These are phyloP conservation scores for Thalpophila matura DNA, from an alignment of 2,888 invertebrate genomes.

Conservation along the genomic window DNA sequence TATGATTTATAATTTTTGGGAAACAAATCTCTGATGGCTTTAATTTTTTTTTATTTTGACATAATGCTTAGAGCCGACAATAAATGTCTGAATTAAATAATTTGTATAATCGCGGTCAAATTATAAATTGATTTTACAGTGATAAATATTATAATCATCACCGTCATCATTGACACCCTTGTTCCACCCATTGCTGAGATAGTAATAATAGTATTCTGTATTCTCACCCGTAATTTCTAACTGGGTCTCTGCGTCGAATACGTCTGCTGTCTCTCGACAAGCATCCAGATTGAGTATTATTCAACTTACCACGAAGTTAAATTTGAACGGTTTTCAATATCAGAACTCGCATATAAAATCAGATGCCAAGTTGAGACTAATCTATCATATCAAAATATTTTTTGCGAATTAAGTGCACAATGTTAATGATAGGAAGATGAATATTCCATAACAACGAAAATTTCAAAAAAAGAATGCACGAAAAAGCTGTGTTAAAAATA, in stretches of 20 bases:
- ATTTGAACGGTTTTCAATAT: neutral
- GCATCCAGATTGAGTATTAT: neutral
- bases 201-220: neutral
- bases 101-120: neutral
- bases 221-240: neutral
- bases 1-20: constrained; percentile 27
- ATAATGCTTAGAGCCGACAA: constrained; percentile 23
- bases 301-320: neutral
- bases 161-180: neutral
- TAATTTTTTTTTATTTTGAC: constrained; percentile 18
- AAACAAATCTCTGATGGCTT: constrained; percentile 38
- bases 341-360: neutral
- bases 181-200: neutral
- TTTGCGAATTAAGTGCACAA: too few relatives aligned
- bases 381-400: constrained; percentile 12
- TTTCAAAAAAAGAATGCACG: too few relatives aligned
- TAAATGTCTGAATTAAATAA: constrained; percentile 17
- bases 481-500: too few relatives aligned
- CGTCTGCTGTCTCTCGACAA: neutral
- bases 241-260: neutral
- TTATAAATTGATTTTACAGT: neutral
- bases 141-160: neutral
- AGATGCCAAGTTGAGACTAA: neutral
- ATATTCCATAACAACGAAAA: too few relatives aligned
- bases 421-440: too few relatives aligned